phyloP scores from a whole-genome alignment of 30 jellyfish, hydroid and myxozoan species.

The Hydra vulgaris region DNA sequence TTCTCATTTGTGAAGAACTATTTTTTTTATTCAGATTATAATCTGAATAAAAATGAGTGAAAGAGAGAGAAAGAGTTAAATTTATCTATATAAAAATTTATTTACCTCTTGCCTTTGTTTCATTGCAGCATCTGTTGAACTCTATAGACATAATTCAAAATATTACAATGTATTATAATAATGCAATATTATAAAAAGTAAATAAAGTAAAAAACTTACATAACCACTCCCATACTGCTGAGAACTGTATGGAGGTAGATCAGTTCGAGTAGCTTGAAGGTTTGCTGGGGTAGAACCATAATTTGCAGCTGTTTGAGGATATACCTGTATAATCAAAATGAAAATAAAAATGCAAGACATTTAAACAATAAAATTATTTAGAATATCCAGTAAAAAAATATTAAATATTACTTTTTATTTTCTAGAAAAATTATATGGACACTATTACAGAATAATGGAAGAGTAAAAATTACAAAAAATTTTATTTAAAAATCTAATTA shows the following conservation, averaged over 20 bases:
- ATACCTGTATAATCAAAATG: background rate
- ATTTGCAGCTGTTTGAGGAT: background rate
- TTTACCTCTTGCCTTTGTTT: slow-evolving; percentile 19
- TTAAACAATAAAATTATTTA: too few relatives aligned
- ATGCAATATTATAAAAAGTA: background rate
- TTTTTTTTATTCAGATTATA: too few relatives aligned
- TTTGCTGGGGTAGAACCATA: background rate
- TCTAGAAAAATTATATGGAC: too few relatives aligned
- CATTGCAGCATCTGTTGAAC: slow-evolving; percentile 7
- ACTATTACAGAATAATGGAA: too few relatives aligned
- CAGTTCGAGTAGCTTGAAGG: background rate
- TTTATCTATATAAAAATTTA: background rate
- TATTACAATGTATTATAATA: background rate
- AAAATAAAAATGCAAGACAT: too few relatives aligned
- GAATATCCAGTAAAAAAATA: too few relatives aligned
- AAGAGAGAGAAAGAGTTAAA: too few relatives aligned
- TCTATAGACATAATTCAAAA: background rate
- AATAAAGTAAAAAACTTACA: background rate
- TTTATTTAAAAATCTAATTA: too few relatives aligned
- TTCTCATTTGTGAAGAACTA: too few relatives aligned
- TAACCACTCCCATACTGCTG: background rate
- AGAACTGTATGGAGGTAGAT: background rate
- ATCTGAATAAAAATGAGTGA: too few relatives aligned
- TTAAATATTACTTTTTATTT: too few relatives aligned
- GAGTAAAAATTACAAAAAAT: too few relatives aligned